Base-by-base conservation (phyloP, 2,888 invertebrate species). In the Oligia strigilis region DNA sequence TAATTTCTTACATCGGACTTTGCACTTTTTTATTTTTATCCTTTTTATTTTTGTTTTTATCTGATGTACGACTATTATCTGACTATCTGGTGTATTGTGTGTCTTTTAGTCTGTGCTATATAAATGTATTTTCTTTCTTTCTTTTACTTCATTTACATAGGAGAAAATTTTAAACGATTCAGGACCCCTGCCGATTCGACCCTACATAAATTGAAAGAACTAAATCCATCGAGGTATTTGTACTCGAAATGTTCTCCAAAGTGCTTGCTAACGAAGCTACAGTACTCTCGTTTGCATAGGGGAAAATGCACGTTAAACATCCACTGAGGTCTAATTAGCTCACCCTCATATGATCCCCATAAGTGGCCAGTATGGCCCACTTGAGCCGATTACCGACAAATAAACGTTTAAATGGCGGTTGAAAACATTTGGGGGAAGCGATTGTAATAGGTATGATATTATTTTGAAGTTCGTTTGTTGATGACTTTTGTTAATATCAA, bases 291-390 rank as follows among this genome's bases (percentile, higher is more conserved):
- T 71, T 71, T 40, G 65, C 4, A n/a, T n/a, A 29, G 75, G 52
- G 64, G 14, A 29, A 66, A 58, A 11, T 11, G n/a, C 9, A 62
- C 69, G 49, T 72, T 52, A 5, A 58, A 64, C 55, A 58, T 43
- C 46, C 78, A 64, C 49, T 72, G 62, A 43, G 11, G n/a, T 36
- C 55, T 65, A 84, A 84, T 84, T 81, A 84, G 62, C 55, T 36
- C 72, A 82, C 84, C 84, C 84, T 82, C 82, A 73, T 66, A 66
- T 82, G 73, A 71, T 66, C 62, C 75, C 65, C 46, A 40, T 60
- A 76, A 85, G 78, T 85, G 78, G 78, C 58, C 46, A 78, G 49
- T 64, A 13, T 36, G n/a, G 71, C 23, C 58, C 78, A 74, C 76
- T 86, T 79, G 65, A 71, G 67, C 29, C 67, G 36, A 79, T 78